phyloP scores from a whole-genome alignment of 2,888 invertebrate species.

The Gandaritis pyraliata region DNA sequence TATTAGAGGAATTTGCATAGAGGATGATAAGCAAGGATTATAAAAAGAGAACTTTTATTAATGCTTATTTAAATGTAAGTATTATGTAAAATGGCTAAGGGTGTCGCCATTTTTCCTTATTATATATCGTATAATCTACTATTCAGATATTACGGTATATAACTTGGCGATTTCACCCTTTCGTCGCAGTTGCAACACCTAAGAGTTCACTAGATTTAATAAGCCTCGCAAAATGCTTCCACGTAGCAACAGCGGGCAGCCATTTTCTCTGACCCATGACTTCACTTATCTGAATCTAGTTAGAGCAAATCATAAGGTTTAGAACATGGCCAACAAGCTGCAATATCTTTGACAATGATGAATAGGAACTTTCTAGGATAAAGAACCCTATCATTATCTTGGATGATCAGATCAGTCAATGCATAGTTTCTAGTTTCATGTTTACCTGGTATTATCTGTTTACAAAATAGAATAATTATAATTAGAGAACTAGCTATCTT shows the following conservation, averaged over 20 bases:
- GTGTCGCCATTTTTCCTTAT: too few relatives aligned
- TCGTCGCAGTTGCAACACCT: conserved; percentile 26
- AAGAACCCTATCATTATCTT: background rate
- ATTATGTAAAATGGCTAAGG: too few relatives aligned
- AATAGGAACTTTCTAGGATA: conserved; percentile 4
- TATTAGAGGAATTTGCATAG: conserved; percentile 35
- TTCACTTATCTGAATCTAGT: conserved; percentile 43
- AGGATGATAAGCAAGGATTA: conserved; percentile 3
- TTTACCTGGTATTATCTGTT: background rate
- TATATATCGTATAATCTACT: too few relatives aligned
- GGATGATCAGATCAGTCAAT: background rate
- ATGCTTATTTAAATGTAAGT: too few relatives aligned
- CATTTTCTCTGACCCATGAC: conserved; percentile 35
- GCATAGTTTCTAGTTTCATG: background rate
- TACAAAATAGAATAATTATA: background rate
- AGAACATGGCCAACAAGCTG: conserved; percentile 9
- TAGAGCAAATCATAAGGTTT: conserved; percentile 31
- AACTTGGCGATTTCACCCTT: conserved; percentile 1
- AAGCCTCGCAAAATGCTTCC: conserved; percentile 31
- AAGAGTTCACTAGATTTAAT: conserved; percentile 16
- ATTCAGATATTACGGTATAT: background rate
- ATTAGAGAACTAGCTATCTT: background rate
- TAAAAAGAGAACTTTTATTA: background rate
- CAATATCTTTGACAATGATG: conserved; percentile 19
- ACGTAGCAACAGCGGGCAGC: conserved; percentile 25